Percentiles rank a stretch among this genome's conserved stretches.
These are phyloP conservation scores for Oxyruncus cristatus DNA, from an alignment of 2,113 vertebrate genomes.

Conservation along the genomic window DNA sequence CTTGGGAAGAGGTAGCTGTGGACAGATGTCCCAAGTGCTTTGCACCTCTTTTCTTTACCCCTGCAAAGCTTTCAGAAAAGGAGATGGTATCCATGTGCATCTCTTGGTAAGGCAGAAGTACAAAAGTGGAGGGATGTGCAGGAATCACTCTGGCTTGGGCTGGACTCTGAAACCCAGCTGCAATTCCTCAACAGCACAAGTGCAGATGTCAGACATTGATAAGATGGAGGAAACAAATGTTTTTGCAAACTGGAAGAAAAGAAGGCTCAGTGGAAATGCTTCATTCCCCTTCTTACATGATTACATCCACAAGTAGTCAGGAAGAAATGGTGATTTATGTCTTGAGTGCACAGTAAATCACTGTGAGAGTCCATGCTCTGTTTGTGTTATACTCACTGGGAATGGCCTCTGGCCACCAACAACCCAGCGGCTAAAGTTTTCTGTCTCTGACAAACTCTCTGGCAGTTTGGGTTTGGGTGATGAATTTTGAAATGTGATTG, in stretches of 20 bases:
- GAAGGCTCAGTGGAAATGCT: constrained; percentile 8
- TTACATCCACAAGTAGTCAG: not conserved
- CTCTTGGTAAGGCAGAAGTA: not conserved
- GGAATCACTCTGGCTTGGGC: not conserved
- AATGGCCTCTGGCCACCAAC: constrained; percentile 48
- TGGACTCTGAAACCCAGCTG: not conserved
- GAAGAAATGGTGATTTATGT: constrained; percentile 53
- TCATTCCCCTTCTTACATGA: constrained; percentile 15
- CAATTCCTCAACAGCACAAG: not conserved
- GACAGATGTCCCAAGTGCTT: not conserved
- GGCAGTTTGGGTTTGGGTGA: constrained; percentile 8
- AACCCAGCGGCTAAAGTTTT: constrained; percentile 1
- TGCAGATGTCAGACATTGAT: not conserved
- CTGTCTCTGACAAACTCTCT: constrained; percentile 23
- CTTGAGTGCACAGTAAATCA: constrained; percentile 36
- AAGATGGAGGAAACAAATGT: constrained; percentile 13
- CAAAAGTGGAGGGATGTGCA: not conserved
- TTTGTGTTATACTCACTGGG: constrained; percentile 1
- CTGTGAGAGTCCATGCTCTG: not conserved
- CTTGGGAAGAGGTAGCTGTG: not conserved
- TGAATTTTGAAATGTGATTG: constrained; percentile 50
- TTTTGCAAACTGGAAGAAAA: not conserved
- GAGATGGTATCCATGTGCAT: not conserved
- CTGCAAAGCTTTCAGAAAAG: not conserved
- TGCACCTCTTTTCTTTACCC: not conserved